Evolutionary conservation across 2,888 invertebrate species (phyloP), one percentile per base, ranked within the genome.

Genomic region (Onthophagus sagittarius): DNA sequence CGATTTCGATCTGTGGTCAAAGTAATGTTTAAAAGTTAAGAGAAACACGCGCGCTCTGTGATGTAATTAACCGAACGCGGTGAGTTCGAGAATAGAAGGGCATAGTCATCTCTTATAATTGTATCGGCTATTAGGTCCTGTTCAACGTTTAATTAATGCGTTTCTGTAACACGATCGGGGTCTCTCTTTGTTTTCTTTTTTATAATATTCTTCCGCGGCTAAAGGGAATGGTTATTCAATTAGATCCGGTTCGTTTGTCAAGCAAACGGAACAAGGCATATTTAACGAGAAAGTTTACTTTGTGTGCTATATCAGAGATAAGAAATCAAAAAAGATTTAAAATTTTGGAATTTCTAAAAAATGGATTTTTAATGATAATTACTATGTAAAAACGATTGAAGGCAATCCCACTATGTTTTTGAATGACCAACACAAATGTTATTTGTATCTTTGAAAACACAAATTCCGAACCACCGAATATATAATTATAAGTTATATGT

Each of bases 71-170:
- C 39, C 39, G 39, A 53, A 53, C 39, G 39, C 7, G 11, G 9
- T 11, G 39, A 11, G 39, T 9, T 53, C 39, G 9, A 53, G 11
- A 53, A 53, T 53, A 53, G 39, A 67, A 67, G 32, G 67, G 67
- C 67, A 67, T 5, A 67, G 67, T 67, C 67, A 67, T 67, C 67
- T 67, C 67, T 31, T 67, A 67, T 67, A 67, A 67, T 67, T 67
- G 67, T 67, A 23, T 67, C 32, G 67, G 67, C 67, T 67, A 67
- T 67, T 67, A 67, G 67, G 32, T 23, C 31, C 32, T 23, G 67
- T 67, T 32, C 67, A 9, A 23, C 15, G 67, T 15, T 23, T 67
- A 67, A 67, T 67, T 67, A 67, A 67, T 67, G 67, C 67, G 32
- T 67, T 67, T 67, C 67, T 31, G 67, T 67, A 67, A 67, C 32